Base-by-base conservation (phyloP, 2,888 invertebrate genomes). In the Stegana nigrithorax region DNA sequence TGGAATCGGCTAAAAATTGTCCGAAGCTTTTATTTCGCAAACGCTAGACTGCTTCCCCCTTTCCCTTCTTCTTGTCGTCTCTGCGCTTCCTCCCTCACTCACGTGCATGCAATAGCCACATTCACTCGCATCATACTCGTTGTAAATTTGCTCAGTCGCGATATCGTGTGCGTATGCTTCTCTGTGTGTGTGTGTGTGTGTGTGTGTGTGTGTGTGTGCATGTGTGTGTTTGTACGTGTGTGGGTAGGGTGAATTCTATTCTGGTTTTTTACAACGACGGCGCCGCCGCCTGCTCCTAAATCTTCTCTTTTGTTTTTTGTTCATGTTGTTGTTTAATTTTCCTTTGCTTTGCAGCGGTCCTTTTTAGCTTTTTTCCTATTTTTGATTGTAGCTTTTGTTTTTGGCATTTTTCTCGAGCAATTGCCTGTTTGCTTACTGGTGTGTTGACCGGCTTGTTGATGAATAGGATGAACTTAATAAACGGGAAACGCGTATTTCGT, bases 1-100 rank as follows among this genome's bases (percentile, higher is more conserved):
- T 81, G 81, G 79, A 72, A 80, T 55, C 32, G 36, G 26, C 32
- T 32, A 36, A 55, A 55, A 55, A 55, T 55, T 55, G 53, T 53
- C 29, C 8, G 47, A 6, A 4, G 39, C 7, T 42, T 42, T 42
- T 32, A 12, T 32, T 32, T 32, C n/a, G 8, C n/a, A 32, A 2
- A 39, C 39, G 39, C 17, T n/a, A n/a, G 39, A 21, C 26, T 50
- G 23, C 26, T 50, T 14, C 25, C 12, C 6, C 12, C n/a, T 21
- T 17, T 25, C 25, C 12, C 25, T 47, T 21, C 12, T 47, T 25
- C 25, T 47, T 2, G 25, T 27, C 26, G 14, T 23, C n/a, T 50
- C 8, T 50, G 26, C 50, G 26, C 39, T 39, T n/a, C 17, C 17
- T 39, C 17, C 39, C 39, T 39, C 17, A 39, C 39, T 39, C 39